Evolutionary conservation across 1,140 invertebrate species (phyloP).

Genomic region (Dryas iulia): DNA sequence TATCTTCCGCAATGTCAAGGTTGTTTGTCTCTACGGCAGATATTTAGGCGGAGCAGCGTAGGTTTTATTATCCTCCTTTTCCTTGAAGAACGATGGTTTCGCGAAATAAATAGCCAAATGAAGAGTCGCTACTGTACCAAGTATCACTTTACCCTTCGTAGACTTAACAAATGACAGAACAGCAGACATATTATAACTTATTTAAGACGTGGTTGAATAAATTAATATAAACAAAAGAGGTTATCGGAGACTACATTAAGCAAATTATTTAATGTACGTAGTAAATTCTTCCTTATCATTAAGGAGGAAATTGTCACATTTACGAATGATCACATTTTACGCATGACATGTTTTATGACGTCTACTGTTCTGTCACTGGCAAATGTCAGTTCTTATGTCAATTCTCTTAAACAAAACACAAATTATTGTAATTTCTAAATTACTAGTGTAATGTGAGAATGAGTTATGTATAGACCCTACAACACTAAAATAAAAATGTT

Average conservation of each 20-base stretch:
- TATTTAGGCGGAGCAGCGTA: conserved; percentile 59
- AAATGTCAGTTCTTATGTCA: neutral
- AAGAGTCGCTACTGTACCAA: conserved; percentile 60
- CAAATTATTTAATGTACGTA: neutral
- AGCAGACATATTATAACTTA: conserved; percentile 1
- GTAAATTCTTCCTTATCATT: neutral
- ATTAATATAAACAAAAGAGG: neutral
- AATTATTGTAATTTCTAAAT: no score
- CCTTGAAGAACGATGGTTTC: conserved; percentile 70
- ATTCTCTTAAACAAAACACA: no score
- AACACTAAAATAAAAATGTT: no score
- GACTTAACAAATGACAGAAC: conserved; percentile 60
- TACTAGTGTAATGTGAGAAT: no score
- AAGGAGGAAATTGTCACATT: neutral
- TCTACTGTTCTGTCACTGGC: neutral
- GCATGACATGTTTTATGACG: conserved; percentile 1
- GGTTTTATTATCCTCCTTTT: conserved; percentile 41
- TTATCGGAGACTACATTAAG: neutral
- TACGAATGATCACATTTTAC: neutral
- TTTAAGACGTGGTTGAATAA: neutral
- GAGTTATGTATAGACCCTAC: no score
- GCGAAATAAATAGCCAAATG: conserved; percentile 67
- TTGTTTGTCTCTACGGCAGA: conserved; percentile 43
- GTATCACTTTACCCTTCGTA: conserved; percentile 65
- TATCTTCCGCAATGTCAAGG: conserved; percentile 35